These are phyloP conservation scores for Rhynchonema sp. DNA, from an alignment of 2,888 invertebrate genomes.

Conservation along the genomic window DNA sequence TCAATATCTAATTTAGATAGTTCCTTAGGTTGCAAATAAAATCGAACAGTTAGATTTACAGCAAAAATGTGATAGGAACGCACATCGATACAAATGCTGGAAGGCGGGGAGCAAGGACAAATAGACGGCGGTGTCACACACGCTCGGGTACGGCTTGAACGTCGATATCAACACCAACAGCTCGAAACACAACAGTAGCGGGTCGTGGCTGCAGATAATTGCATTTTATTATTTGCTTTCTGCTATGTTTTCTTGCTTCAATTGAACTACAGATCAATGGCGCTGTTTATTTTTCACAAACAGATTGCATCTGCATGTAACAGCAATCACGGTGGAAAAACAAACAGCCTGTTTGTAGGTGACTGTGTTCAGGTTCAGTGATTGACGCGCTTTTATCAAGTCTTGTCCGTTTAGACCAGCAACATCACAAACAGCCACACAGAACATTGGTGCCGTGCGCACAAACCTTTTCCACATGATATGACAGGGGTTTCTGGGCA, in stretches of 20 bases:
- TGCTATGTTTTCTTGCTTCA: not conserved
- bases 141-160: conserved; percentile 87
- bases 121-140: conserved; percentile 83
- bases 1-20: not conserved
- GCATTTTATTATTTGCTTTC: no score
- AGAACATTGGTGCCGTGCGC: no score
- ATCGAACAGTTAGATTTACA: not conserved
- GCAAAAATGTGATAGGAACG: conserved; percentile 33
- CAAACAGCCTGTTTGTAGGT: no score
- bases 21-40: not conserved
- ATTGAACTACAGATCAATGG: not conserved
- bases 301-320: no score
- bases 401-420: no score
- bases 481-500: no score
- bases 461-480: no score
- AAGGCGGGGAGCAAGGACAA: conserved; percentile 72
- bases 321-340: no score
- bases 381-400: no score
- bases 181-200: conserved; percentile 34
- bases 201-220: conserved; percentile 26
- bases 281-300: not conserved
- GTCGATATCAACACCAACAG: conserved; percentile 49
- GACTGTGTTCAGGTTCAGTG: no score
- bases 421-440: no score
- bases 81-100: conserved; percentile 66